Base-by-base conservation (phyloP, 2,888 invertebrate species). In the Volucella inanis region DNA sequence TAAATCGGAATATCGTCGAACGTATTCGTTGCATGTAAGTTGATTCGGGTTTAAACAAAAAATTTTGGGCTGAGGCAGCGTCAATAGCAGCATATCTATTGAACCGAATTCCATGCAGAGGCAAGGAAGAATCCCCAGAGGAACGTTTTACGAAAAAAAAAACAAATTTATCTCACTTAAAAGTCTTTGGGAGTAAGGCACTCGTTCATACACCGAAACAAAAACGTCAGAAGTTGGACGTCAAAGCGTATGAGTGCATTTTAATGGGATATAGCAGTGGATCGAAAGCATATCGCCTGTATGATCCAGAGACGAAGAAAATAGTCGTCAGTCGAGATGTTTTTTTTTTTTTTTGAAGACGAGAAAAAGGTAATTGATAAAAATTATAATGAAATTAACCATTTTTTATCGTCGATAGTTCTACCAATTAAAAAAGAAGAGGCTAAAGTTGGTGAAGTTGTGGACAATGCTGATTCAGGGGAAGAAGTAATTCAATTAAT, bases 1-100 rank as follows among this genome's bases (percentile, higher is more conserved):
- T 84, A n/a, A 88, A 89, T 61, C 64, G 88, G 10, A 88, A 84
- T 0, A 70, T 88, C 11, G 55, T 87, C 0, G 86, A 88, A 55
- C 65, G 68, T 47, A 77, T 79, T 14, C 61, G 87, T 11, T 87
- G 87, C 38, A 84, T 88, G 86, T 18, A 88, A 15, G 39, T 71
- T 12, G 79, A 87, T 47, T 49, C 76, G 4, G 43, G 31, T 10
- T 49, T 87, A 38, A 8, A 41, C 14, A 52, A 84, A 14, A 49
- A 18, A 22, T 43, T 22, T 22, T 52, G 39, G 65, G 65, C 41
- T 38, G 65, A 18, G 11, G 50, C 22, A 3, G 22, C 22, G 22
- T 22, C 22, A 22, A 22, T 3, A 0, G 22, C 65, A 67, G 54
- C 52, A 47, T 52, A 41, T 52, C 50, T 68, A n/a, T 10, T 68